A percentile compares a stretch with the other conserved stretches of the same genome.
Conservation (phyloP, 2,888 invertebrate species). For the Melikaiella ostensackeni region DNA sequence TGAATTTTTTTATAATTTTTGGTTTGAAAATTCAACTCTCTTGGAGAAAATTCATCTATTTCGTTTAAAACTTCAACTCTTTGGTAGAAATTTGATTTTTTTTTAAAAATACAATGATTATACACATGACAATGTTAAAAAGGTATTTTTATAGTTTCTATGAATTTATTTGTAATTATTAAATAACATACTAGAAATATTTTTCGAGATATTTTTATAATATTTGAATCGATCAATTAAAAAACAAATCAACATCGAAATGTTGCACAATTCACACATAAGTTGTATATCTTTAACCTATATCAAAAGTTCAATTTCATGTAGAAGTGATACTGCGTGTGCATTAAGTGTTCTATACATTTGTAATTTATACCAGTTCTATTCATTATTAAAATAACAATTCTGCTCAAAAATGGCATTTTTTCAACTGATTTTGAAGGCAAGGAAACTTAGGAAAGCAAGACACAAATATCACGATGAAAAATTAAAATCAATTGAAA, state of each 20-base stretch:
- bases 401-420: slow-evolving; percentile 78
- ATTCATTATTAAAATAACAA: not conserved
- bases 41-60: too few relatives aligned
- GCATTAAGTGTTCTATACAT: not conserved
- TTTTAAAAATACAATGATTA: too few relatives aligned
- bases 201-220: too few relatives aligned
- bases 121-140: too few relatives aligned
- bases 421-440: slow-evolving; percentile 80
- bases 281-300: not conserved
- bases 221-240: not conserved
- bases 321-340: not conserved
- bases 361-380: not conserved
- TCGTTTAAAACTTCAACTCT: too few relatives aligned
- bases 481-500: slow-evolving; percentile 79
- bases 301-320: not conserved
- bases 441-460: slow-evolving; percentile 79
- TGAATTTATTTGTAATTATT: too few relatives aligned
- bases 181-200: too few relatives aligned
- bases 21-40: too few relatives aligned
- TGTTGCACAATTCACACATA: not conserved
- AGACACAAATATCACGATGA: slow-evolving; percentile 79
- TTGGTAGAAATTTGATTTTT: too few relatives aligned
- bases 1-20: too few relatives aligned
- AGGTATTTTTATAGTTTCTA: too few relatives aligned
- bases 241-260: not conserved